Base-by-base conservation (phyloP, 2,797 vertebrate species). In the Arremon brunneinucha region DNA sequence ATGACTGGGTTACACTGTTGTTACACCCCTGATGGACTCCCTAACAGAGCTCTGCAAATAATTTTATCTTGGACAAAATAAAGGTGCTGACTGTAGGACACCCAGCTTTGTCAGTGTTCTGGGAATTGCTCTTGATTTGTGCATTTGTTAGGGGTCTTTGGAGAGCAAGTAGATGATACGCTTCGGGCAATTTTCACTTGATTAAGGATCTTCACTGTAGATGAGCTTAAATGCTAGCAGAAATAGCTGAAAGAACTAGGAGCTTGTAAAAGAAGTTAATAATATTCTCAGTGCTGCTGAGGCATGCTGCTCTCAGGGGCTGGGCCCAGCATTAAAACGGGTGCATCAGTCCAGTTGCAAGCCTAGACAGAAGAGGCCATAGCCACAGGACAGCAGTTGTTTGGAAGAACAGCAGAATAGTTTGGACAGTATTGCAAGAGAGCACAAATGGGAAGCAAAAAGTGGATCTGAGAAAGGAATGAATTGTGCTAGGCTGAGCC, bases 191-290 rank as follows among this genome's bases (percentile, higher is more conserved):
- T 72, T 92, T 67, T 84, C 50, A 23, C 23, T 70, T 87, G 47
- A 65, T 85, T 89, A 82, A 91, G 72, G 46, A 34, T 75, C 72
- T 63, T 83, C 16, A 39, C 27, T 80, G 26, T 27, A 87, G 53
- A n/a, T 39, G 24, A 90, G 18, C 3, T 82, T 77, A 78, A 71
- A 83, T 86, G 50, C 52, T 63, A 57, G 47, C 59, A 82, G 90
- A 65, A 94, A 53, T 22, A 84, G 23, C 71, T 93, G 83, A 77
- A 82, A 76, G 34, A 95, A n/a, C 24, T 26, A 44, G 55, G 37
- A 89, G 41, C 19, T 72, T 7, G 0, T 82, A 12, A 44, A 63
- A 81, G 50, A 47, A 69, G 22, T 35, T 70, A 65, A 21, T 71
- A 41, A 37, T 81, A 52, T 53, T 70, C 37, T 24, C 37, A 79